Evolutionary conservation across 2,888 invertebrate species (phyloP), one percentile per base, ranked within the genome.

Genomic region (Hemithea aestivaria): DNA sequence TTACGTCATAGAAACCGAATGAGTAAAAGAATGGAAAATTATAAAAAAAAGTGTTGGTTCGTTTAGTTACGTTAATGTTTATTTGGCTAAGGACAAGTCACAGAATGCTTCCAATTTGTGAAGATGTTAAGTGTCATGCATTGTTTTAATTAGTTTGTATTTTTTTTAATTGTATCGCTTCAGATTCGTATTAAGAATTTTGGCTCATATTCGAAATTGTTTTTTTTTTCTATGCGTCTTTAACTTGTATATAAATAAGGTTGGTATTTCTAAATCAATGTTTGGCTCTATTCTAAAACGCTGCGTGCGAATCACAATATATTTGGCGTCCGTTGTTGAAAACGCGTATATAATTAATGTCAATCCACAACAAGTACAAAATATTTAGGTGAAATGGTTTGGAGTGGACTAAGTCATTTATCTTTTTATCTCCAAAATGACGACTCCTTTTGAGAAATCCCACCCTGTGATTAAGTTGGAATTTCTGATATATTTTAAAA

Each of bases 1-100:
- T 65, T 52, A 78, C 84, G 83, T 83, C 84, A 82, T 83, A 80
- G 84, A 79, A 80, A 75, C 73, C 64, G 58, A 63, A 68, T 51
- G 49, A 61, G 51, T 51, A 53, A 56, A n/a, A 56, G 45, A 47
- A 56, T 53, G 53, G 58, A 59, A 63, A 57, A 53, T 58, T 52
- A 60, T 58, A 58, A 57, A 57, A 56, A 45, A 45, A 53, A 51
- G 46, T 56, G 59, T 65, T 56, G 53, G 45, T 72, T 70, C 60
- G 62, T 66, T 67, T 74, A 73, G 67, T 66, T n/a, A n/a, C n/a
- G n/a, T n/a, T 64, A 60, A 64, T 65, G 63, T 62, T 69, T 63
- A 50, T 66, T 62, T 66, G 66, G 63, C 68, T 73, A 69, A 65
- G 65, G 68, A 67, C 66, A 66, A 73, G 73, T 79, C 78, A 73